A percentile compares a stretch with the other conserved stretches of the same genome.
Evolutionary conservation across 2,797 vertebrate species (phyloP).

Genomic region (Chromis chromis): DNA sequence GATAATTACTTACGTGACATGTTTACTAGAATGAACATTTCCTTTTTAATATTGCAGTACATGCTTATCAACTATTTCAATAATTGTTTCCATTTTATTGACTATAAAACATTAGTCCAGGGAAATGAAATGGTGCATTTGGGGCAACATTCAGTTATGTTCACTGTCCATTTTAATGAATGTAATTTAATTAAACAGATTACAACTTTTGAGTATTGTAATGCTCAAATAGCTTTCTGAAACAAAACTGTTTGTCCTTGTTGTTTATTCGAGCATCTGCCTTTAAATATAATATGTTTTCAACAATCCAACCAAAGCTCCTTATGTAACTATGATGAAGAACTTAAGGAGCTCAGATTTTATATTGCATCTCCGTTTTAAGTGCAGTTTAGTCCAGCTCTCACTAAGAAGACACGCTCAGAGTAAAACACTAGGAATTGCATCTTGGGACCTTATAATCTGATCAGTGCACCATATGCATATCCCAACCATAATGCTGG

Average conservation of each 20-base stretch:
- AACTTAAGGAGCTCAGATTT: conserved; percentile 25
- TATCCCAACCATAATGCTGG: conserved; percentile 32
- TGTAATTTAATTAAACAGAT: no score
- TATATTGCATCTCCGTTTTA: background rate
- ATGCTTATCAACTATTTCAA: no score
- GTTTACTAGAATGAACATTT: no score
- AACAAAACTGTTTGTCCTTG: background rate
- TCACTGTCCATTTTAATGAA: no score
- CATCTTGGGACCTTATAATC: conserved; percentile 52
- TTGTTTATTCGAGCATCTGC: conserved; percentile 1
- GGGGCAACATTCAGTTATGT: no score
- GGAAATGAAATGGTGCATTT: no score
- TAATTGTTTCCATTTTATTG: no score
- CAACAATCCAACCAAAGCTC: background rate
- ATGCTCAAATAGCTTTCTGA: background rate
- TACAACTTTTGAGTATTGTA: no score
- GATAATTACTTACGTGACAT: background rate
- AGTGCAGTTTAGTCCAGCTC: conserved; percentile 23
- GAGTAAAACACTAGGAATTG: conserved; percentile 33
- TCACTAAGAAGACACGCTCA: conserved; percentile 2
- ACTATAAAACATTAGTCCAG: no score
- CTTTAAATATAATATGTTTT: conserved; percentile 8
- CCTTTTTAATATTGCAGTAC: no score
- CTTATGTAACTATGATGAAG: conserved; percentile 16
- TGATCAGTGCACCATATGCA: conserved; percentile 47